Evolutionary conservation across 2,113 vertebrate species (phyloP).

Genomic region (Furnarius figulus): DNA sequence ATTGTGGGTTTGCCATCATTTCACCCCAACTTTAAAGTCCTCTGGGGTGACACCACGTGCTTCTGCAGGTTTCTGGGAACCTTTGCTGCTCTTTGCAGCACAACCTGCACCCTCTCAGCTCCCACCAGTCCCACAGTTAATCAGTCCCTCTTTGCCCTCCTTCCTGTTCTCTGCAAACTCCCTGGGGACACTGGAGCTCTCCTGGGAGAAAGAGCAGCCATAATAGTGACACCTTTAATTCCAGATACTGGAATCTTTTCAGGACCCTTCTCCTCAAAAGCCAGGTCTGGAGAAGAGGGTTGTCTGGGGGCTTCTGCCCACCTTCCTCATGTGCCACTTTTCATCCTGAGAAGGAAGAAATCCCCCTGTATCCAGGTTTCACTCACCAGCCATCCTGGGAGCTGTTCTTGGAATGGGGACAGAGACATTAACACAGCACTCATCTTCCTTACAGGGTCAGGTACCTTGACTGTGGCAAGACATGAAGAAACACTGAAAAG

Average conservation of each 20-base stretch:
- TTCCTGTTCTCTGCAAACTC: not conserved
- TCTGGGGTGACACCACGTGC: not conserved
- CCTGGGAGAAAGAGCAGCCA: not conserved
- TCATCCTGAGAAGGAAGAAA: not conserved
- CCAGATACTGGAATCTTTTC: not conserved
- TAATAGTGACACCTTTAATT: not conserved
- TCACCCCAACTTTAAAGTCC: not conserved
- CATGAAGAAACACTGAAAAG: not conserved
- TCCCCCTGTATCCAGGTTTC: not conserved
- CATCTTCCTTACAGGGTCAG: not conserved
- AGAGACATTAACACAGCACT: not conserved
- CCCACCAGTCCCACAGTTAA: not conserved
- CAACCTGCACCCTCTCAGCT: not conserved
- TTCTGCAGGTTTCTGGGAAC: not conserved
- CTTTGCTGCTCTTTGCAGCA: not conserved
- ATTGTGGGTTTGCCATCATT: not conserved
- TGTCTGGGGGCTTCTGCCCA: not conserved
- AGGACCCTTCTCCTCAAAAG: not conserved
- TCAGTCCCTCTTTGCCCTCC: not conserved
- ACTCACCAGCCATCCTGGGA: not conserved
- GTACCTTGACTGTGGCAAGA: not conserved
- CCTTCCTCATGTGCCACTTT: not conserved
- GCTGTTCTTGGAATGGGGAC: not conserved
- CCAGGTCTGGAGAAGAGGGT: fast-evolving
- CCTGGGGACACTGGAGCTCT: not conserved